These are phyloP conservation scores for Ardeotis arabs DNA, from an alignment of 2,113 vertebrate species.

Conservation along the genomic window DNA sequence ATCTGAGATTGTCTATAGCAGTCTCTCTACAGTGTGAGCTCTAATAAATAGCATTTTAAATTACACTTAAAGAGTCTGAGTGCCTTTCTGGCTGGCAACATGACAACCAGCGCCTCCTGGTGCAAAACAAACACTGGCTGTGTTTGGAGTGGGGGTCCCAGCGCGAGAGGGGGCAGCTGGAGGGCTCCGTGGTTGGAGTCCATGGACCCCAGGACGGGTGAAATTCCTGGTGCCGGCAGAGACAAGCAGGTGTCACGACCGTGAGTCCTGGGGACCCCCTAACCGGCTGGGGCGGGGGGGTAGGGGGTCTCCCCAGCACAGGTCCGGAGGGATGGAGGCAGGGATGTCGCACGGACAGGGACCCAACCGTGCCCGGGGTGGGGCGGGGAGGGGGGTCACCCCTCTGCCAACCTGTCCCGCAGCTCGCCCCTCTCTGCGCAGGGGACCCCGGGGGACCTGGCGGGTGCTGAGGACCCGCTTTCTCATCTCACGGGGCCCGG, in stretches of 20 bases:
- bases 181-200: neutral
- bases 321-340: neutral
- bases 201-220: fast-evolving
- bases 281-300: fast-evolving
- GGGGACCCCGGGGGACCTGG: too few relatives aligned
- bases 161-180: neutral
- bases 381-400: neutral
- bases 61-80: neutral
- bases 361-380: neutral
- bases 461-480: neutral
- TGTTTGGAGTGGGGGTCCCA: neutral
- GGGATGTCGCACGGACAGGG: fast-evolving
- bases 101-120: neutral
- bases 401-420: neutral
- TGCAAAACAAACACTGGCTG: neutral
- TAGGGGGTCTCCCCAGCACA: neutral
- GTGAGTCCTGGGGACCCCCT: neutral
- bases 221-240: neutral
- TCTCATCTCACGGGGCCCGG: neutral
- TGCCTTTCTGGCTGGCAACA: neutral
- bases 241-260: neutral
- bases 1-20: neutral
- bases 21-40: neutral
- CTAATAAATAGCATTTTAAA: neutral
- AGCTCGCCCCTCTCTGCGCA: neutral